These are phyloP conservation scores for Mergus octosetaceus DNA, from an alignment of 2,797 vertebrate genomes.

Conservation along the genomic window DNA sequence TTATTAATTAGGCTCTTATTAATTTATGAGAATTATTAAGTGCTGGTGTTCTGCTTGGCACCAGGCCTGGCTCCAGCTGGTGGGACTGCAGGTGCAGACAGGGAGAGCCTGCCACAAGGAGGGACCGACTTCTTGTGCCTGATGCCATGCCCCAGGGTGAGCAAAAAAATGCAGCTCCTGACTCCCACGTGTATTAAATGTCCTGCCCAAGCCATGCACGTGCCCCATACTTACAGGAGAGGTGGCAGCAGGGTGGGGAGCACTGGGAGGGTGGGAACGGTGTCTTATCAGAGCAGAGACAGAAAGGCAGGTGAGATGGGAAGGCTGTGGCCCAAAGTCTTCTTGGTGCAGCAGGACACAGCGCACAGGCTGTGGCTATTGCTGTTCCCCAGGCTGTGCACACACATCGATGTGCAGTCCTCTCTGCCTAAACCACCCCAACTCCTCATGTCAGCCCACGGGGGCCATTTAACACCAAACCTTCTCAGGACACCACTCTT, in stretches of 20 bases:
- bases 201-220: background rate
- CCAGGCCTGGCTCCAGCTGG: background rate
- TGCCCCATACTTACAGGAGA: accelerated
- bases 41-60: background rate
- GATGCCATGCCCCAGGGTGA: background rate
- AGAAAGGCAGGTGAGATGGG: background rate
- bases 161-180: background rate
- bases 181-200: background rate
- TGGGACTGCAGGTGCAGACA: background rate
- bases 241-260: accelerated
- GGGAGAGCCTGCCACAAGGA: background rate
- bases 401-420: accelerated
- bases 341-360: background rate
- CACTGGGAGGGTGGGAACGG: accelerated
- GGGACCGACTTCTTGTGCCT: background rate
- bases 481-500: background rate
- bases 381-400: background rate
- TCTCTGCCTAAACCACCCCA: background rate
- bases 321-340: background rate
- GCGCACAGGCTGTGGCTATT: accelerated
- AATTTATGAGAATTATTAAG: conserved; percentile 8
- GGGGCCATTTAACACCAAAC: background rate
- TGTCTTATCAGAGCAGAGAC: background rate
- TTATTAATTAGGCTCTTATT: conserved; percentile 13
- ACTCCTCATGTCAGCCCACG: accelerated